Evolutionary conservation across 2,797 vertebrate species (phyloP).

Genomic region (Lindbergichthys nudifrons): DNA sequence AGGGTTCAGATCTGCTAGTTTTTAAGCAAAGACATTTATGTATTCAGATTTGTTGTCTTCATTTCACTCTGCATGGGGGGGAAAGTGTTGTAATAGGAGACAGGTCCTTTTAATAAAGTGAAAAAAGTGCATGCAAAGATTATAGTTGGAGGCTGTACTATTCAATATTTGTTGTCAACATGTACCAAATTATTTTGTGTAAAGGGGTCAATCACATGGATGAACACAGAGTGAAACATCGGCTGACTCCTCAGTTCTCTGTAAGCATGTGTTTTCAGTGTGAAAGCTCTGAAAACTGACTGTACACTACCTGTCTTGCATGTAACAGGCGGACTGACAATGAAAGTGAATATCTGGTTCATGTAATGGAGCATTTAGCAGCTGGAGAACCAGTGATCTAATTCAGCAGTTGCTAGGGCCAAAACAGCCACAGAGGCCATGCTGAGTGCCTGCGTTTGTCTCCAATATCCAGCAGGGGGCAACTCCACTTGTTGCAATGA

Average conservation of each 20-base stretch:
- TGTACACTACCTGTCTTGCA: background rate
- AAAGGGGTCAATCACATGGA: background rate
- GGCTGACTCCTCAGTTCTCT: background rate
- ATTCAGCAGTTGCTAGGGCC: background rate
- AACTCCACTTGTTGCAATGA: too few species aligned
- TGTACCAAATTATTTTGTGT: background rate
- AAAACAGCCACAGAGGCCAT: too few species aligned
- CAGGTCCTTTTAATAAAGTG: background rate
- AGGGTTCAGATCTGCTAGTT: conserved; percentile 9
- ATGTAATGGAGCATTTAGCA: background rate
- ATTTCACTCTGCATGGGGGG: background rate
- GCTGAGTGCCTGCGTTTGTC: too few species aligned
- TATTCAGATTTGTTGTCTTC: conserved; percentile 24
- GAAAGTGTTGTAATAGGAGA: conserved; percentile 1
- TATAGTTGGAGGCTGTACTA: background rate
- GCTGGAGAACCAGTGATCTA: background rate
- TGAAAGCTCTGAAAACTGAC: background rate
- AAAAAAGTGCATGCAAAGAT: background rate
- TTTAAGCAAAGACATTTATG: conserved; percentile 18
- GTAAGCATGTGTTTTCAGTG: background rate
- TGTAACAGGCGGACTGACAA: background rate
- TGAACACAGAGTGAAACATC: too few species aligned
- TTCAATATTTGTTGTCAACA: conserved; percentile 11
- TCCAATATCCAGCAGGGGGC: too few species aligned
- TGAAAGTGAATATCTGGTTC: background rate